Evolutionary conservation across 2,888 invertebrate genomes (phyloP).

Genomic region (Nephrotoma guestfalica): DNA sequence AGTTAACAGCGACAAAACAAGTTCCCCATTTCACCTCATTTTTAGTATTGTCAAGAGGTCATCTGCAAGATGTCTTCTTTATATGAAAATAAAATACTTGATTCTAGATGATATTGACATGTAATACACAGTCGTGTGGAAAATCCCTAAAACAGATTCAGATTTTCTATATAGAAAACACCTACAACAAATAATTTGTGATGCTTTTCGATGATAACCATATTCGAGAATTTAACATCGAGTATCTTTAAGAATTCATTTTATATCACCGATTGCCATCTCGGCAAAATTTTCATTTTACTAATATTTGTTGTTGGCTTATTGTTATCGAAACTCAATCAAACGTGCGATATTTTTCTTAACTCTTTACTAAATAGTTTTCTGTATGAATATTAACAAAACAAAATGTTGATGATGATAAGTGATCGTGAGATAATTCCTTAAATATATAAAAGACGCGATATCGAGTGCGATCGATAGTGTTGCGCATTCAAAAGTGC

Average conservation of each 20-base stretch:
- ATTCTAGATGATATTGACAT: not conserved
- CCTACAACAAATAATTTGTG: not conserved
- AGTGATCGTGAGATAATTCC: not conserved
- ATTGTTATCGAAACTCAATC: not conserved
- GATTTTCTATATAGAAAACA: not conserved
- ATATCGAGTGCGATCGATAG: not conserved
- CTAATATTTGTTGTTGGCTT: not conserved
- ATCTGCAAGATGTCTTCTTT: not conserved
- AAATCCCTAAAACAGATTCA: not conserved
- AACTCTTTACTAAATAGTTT: not conserved
- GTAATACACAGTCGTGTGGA: not conserved
- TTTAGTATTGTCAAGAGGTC: not conserved
- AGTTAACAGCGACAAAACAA: not conserved
- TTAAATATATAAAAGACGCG: not conserved
- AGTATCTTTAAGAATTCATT: not conserved
- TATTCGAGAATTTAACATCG: not conserved
- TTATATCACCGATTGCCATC: not conserved
- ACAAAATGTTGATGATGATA: not conserved
- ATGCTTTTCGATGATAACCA: not conserved
- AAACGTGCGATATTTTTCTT: not conserved
- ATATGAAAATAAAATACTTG: not conserved
- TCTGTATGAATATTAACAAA: not conserved
- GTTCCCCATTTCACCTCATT: not conserved
- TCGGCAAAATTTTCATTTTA: not conserved
- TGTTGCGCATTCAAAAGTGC: not conserved